Conservation (phyloP, 1,140 invertebrate species). For the Drosophila ananassae region DNA sequence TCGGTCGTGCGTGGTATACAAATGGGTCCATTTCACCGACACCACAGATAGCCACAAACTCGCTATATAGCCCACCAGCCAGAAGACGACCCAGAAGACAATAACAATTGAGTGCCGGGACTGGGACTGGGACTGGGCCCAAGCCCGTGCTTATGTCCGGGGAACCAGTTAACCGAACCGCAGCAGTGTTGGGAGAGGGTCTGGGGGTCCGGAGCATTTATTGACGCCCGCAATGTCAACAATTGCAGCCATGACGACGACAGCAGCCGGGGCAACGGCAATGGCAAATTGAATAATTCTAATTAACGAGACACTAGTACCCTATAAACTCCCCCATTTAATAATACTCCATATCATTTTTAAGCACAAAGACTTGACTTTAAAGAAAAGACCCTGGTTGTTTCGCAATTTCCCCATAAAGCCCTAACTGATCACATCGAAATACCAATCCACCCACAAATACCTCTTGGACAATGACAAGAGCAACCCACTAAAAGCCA, state of each 20-base stretch:
- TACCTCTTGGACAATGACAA: conserved; percentile 15
- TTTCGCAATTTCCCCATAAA: not conserved
- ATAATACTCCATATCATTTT: not conserved
- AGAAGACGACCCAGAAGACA: conserved; percentile 8
- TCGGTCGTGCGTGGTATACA: conserved; percentile 71
- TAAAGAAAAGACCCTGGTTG: not conserved
- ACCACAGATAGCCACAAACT: conserved; percentile 17
- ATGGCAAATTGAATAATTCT: conserved; percentile 1
- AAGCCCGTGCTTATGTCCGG: not conserved
- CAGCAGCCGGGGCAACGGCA: conserved; percentile 28
- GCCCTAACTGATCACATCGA: not conserved
- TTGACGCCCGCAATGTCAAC: conserved; percentile 79
- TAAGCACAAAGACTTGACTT: too few relatives aligned
- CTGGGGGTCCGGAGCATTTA: conserved; percentile 41
- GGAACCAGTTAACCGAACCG: conserved; percentile 60
- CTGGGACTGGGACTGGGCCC: not conserved
- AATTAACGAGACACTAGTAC: not conserved
- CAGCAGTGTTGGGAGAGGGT: not conserved
- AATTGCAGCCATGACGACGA: conserved; percentile 77
- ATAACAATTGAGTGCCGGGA: conserved; percentile 38
- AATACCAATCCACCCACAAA: conserved; percentile 12
- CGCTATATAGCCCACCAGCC: conserved; percentile 1
- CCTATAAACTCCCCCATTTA: not conserved
- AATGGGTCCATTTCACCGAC: conserved; percentile 59
- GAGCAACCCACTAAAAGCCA: conserved; percentile 24